These are phyloP conservation scores for Oophaga pumilio DNA, from an alignment of 2,113 vertebrate species.

Conservation along the genomic window DNA sequence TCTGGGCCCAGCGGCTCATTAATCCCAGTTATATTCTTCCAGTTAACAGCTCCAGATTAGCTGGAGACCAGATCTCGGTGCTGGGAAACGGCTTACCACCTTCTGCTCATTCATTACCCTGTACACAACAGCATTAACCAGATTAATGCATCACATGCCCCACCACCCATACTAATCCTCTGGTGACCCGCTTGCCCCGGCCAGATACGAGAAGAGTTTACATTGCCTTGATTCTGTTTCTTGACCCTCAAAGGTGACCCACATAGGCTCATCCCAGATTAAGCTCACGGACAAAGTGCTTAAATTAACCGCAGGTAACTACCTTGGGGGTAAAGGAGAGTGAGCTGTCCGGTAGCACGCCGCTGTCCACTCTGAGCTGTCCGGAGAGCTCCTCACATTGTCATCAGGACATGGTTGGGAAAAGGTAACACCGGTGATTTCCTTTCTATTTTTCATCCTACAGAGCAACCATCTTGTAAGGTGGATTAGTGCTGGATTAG, in stretches of 20 bases:
- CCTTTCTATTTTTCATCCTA: no score
- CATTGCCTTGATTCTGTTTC: background rate
- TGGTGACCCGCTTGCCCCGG: background rate
- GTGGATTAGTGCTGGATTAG: no score
- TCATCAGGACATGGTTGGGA: no score
- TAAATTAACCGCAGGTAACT: background rate
- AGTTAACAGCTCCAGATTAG: background rate
- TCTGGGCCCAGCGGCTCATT: background rate
- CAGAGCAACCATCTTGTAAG: no score
- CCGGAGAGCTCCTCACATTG: no score
- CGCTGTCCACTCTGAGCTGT: no score
- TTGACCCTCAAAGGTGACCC: background rate
- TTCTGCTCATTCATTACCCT: background rate
- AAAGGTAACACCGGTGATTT: no score
- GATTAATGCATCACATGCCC: constrained; percentile 49
- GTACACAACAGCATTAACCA: constrained; percentile 22
- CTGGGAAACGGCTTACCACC: constrained; percentile 28
- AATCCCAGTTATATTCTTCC: background rate
- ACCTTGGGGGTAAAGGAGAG: background rate
- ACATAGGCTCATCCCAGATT: constrained; percentile 21
- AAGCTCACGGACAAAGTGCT: background rate
- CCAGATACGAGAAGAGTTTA: background rate
- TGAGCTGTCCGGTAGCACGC: background rate
- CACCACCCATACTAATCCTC: background rate
- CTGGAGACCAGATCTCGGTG: background rate